Percentiles rank a stretch among this genome's conserved stretches.
Evolutionary conservation across 2,888 invertebrate genomes (phyloP).

Genomic region (Conchocele bisecta): DNA sequence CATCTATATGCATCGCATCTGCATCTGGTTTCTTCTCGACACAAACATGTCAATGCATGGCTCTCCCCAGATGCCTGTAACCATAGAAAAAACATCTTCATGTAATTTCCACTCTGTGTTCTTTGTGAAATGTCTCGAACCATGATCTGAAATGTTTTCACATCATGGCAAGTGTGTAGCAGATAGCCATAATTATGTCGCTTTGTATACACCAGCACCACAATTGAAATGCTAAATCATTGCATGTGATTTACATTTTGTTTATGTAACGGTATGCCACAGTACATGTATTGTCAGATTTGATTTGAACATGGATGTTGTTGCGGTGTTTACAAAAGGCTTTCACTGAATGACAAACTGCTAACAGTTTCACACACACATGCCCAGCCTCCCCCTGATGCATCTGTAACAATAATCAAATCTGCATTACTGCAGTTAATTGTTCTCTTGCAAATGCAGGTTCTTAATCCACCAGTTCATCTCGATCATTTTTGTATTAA

Average conservation of each 20-base stretch:
- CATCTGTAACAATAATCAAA: constrained; percentile 8
- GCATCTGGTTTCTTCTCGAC: no score
- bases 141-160: no score
- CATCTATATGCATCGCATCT: no score
- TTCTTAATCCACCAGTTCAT: constrained; percentile 17
- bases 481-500: background rate
- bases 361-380: constrained; percentile 9
- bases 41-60: no score
- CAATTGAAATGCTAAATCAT: constrained; percentile 12
- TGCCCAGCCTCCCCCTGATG: constrained; percentile 8
- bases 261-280: constrained; percentile 35
- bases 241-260: background rate
- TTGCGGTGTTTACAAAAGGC: constrained; percentile 7
- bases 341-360: constrained; percentile 28
- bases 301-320: constrained; percentile 28
- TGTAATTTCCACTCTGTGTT: constrained; percentile 27
- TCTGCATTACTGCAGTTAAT: constrained; percentile 9
- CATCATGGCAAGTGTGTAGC: background rate
- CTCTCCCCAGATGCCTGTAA: no score
- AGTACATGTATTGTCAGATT: constrained; percentile 36
- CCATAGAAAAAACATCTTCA: no score
- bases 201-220: constrained; percentile 17
- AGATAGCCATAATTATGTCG: constrained; percentile 2
- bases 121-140: no score
- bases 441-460: background rate